A percentile compares a stretch with the other conserved stretches of the same genome.
phyloP scores from a whole-genome alignment of 2,797 vertebrate species.

The Anniella stebbinsi region DNA sequence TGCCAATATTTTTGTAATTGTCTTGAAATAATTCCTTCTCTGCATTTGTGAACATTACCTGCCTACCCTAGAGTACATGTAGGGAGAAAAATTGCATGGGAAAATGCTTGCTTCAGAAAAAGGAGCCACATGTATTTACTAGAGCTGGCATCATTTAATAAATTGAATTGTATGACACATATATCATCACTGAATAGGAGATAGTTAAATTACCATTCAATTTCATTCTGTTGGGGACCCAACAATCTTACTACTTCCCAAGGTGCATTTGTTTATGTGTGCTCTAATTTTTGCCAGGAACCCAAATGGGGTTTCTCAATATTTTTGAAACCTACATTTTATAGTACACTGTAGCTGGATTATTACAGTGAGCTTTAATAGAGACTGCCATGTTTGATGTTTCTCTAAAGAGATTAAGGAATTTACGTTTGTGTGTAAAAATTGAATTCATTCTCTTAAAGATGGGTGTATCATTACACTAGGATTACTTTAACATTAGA shows the following conservation, averaged over 20 bases:
- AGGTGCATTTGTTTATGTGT: accelerated
- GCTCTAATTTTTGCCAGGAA: background rate
- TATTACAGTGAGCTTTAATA: background rate
- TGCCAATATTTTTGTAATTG: background rate
- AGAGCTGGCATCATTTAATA: background rate
- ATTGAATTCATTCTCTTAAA: background rate
- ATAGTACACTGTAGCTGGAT: constrained; percentile 27
- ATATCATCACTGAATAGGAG: constrained; percentile 4
- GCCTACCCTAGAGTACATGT: background rate
- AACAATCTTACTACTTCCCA: background rate
- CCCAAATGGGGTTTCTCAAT: background rate
- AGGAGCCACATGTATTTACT: background rate
- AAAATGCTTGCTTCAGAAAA: background rate
- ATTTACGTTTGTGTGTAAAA: background rate
- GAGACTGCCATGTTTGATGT: background rate
- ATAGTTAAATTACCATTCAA: background rate
- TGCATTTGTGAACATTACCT: background rate
- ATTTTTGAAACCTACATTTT: background rate
- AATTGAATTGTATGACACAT: accelerated
- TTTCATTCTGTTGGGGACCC: background rate
- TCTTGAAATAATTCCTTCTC: background rate
- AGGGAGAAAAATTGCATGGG: accelerated
- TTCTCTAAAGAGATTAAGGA: background rate
- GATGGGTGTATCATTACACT: background rate
- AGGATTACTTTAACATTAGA: background rate